Conservation (phyloP, 2,888 invertebrate genomes). For the Macaria notata region DNA sequence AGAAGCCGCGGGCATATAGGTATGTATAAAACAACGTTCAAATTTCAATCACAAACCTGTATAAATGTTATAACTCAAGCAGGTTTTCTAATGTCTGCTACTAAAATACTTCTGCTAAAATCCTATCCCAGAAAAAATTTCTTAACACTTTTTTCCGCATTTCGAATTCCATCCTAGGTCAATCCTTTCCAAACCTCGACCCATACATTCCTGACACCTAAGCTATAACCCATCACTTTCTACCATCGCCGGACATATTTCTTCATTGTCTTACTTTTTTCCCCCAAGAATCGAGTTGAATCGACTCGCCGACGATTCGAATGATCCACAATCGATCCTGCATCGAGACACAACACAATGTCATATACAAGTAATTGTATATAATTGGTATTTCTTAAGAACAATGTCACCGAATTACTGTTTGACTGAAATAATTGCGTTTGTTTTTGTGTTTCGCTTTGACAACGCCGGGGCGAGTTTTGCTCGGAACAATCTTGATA, state of each 20-base stretch:
- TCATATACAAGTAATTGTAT: conserved; percentile 80
- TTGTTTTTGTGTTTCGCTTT: conserved; percentile 68
- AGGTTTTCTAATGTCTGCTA: no score
- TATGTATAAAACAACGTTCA: no score
- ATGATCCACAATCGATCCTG: conserved; percentile 67
- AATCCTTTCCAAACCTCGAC: conserved; percentile 3
- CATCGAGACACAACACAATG: conserved; percentile 72
- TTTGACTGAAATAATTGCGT: conserved; percentile 76
- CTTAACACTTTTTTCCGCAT: no score
- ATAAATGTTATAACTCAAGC: no score
- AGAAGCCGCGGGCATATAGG: no score
- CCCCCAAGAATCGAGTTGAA: conserved; percentile 31
- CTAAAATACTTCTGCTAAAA: no score
- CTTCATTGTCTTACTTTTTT: conserved; percentile 73
- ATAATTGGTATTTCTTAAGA: conserved; percentile 81
- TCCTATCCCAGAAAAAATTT: no score
- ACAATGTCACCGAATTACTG: conserved; percentile 79
- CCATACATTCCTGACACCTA: conserved; percentile 26
- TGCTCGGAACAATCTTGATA: conserved; percentile 15
- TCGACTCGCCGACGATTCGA: conserved; percentile 57
- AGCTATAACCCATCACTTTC: conserved; percentile 13
- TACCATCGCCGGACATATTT: conserved; percentile 42
- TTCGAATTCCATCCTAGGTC: no score
- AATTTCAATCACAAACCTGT: no score
- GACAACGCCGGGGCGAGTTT: conserved; percentile 64